Evolutionary conservation across 2,888 invertebrate genomes (phyloP).

Genomic region (Hydropsyche betteni): DNA sequence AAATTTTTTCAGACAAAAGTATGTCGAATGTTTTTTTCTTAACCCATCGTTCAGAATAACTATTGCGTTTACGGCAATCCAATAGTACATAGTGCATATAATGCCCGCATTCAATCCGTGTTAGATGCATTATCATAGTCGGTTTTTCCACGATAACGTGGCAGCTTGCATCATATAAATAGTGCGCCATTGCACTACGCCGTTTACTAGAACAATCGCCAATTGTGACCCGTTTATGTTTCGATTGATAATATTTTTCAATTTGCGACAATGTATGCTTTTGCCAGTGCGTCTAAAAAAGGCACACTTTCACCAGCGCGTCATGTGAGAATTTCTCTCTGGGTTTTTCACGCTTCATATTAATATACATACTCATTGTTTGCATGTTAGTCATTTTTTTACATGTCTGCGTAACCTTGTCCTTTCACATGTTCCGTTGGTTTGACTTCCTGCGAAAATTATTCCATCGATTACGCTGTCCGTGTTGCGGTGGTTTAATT

Average conservation of each 20-base stretch:
- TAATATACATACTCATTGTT: neutral
- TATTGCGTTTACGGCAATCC: neutral
- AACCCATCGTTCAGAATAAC: neutral
- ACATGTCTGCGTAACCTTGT: neutral
- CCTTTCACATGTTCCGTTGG: neutral
- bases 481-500: too few relatives aligned
- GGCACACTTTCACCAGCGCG: neutral
- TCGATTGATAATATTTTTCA: neutral
- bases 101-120: neutral
- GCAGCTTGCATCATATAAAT: neutral
- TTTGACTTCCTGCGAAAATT: neutral
- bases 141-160: conserved; percentile 18
- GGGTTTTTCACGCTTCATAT: conserved; percentile 2
- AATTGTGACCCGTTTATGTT: neutral
- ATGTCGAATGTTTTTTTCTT: too few relatives aligned
- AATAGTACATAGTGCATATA: neutral
- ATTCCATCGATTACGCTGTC: too few relatives aligned
- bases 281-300: neutral
- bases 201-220: neutral
- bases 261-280: neutral
- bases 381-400: neutral
- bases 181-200: neutral
- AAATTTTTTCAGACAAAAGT: too few relatives aligned
- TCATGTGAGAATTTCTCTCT: neutral
- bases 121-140: conserved; percentile 17